Conservation (phyloP, 53 echinoderm and acorn worm genomes). For the Temnopleurus reevesii region DNA sequence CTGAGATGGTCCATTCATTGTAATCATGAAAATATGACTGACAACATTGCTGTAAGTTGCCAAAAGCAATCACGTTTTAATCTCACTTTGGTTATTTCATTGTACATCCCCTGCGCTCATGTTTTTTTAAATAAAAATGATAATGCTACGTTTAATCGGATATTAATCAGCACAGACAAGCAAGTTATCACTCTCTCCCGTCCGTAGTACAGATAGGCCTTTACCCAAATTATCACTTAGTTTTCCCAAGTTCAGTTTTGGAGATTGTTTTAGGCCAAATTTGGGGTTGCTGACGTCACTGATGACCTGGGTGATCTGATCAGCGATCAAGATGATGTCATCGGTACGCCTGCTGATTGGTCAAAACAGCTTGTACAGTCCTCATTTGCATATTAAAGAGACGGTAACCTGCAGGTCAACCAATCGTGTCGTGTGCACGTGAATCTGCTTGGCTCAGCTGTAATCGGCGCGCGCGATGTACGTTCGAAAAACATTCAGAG, state of each 20-base stretch:
- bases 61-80: too few species aligned
- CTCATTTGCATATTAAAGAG: conserved; percentile 45
- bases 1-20: too few species aligned
- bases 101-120: too few species aligned
- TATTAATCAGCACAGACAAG: too few species aligned
- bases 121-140: too few species aligned
- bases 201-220: too few species aligned
- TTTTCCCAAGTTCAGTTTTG: neutral
- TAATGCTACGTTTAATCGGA: too few species aligned
- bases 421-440: conserved; percentile 3
- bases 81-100: too few species aligned
- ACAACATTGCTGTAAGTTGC: too few species aligned
- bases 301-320: neutral
- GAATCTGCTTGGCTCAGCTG: conserved; percentile 54
- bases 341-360: conserved; percentile 20
- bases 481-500: neutral
- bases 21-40: too few species aligned
- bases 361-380: neutral
- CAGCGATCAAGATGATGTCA: conserved; percentile 23
- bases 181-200: too few species aligned
- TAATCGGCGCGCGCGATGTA: conserved; percentile 9
- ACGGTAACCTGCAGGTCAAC: conserved; percentile 25
- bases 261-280: neutral
- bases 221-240: neutral
- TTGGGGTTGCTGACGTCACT: conserved; percentile 47